A percentile compares a stretch with the other conserved stretches of the same genome.
Evolutionary conservation across 1,140 invertebrate species (phyloP).

Genomic region (Nebria ingens): DNA sequence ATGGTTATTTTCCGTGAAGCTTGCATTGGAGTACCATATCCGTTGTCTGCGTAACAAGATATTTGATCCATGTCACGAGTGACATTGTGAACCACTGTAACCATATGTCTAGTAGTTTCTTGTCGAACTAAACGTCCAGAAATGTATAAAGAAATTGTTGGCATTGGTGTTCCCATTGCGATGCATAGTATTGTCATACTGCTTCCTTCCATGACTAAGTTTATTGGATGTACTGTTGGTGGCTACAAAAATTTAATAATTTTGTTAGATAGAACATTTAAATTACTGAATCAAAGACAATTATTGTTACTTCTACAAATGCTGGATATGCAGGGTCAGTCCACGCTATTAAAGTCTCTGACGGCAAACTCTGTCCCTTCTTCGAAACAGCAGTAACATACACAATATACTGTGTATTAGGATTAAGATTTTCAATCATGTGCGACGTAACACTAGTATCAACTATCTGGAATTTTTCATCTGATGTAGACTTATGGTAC

Average conservation of each 20-base stretch:
- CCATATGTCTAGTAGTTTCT: slow-evolving; percentile 68
- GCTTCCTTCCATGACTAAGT: slow-evolving; percentile 67
- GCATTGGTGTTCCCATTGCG: slow-evolving; percentile 68
- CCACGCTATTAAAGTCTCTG: slow-evolving; percentile 72
- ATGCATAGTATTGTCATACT: slow-evolving; percentile 77
- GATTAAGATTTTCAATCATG: slow-evolving; percentile 53
- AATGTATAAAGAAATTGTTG: slow-evolving; percentile 69
- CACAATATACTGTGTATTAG: slow-evolving; percentile 67
- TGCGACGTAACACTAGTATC: slow-evolving; percentile 56
- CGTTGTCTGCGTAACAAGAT: slow-evolving; percentile 76
- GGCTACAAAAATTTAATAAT: slow-evolving; percentile 41
- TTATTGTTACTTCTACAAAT: slow-evolving; percentile 75
- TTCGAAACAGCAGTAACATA: slow-evolving; percentile 59
- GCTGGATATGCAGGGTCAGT: slow-evolving; percentile 76
- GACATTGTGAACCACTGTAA: slow-evolving; percentile 69
- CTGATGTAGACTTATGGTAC: slow-evolving; percentile 51
- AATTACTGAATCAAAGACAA: slow-evolving; percentile 21
- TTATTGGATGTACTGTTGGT: slow-evolving; percentile 69
- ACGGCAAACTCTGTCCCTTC: slow-evolving; percentile 56
- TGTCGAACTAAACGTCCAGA: slow-evolving; percentile 61
- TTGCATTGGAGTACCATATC: slow-evolving; percentile 73
- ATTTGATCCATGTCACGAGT: slow-evolving; percentile 72
- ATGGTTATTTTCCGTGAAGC: slow-evolving; percentile 63
- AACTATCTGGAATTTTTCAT: slow-evolving; percentile 45
- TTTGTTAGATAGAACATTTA: too few species aligned